Percentiles rank a stretch among this genome's conserved stretches.
Evolutionary conservation across 2,888 invertebrate species (phyloP).

Genomic region (Acrobasis repandana): DNA sequence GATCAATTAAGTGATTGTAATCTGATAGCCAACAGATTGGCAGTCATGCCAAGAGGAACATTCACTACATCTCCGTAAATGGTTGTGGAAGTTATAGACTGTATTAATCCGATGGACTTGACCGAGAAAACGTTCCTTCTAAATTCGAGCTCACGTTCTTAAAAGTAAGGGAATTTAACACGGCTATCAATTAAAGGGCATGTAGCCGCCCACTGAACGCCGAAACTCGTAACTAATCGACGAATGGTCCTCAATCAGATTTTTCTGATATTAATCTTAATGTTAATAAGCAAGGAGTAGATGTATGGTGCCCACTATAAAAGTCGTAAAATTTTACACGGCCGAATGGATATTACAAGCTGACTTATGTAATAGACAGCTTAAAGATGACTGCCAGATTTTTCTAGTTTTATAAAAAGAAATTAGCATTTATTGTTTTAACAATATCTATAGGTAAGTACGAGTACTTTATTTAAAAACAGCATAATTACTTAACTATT

Average conservation of each 20-base stretch:
- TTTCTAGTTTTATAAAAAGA: no score
- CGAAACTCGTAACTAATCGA: constrained; percentile 8
- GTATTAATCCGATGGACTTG: constrained; percentile 16
- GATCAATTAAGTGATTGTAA: constrained; percentile 59
- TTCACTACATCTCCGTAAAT: constrained; percentile 32
- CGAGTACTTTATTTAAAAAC: no score
- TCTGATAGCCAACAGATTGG: constrained; percentile 36
- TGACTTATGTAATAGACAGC: no score
- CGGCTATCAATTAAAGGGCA: constrained; percentile 18
- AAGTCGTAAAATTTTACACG: not conserved
- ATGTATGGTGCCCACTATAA: not conserved
- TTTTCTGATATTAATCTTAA: not conserved
- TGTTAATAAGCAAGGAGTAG: not conserved
- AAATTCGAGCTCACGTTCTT: constrained; percentile 10
- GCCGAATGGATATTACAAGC: not conserved
- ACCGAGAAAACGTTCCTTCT: constrained; percentile 10
- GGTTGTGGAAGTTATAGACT: constrained; percentile 22
- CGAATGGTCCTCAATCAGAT: not conserved
- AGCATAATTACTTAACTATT: not conserved
- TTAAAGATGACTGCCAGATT: no score
- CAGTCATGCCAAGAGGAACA: constrained; percentile 30
- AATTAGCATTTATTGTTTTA: no score
- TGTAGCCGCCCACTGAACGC: constrained; percentile 9
- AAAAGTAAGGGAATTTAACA: constrained; percentile 10
- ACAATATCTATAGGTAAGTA: no score